Evolutionary conservation across 2,797 vertebrate species (phyloP).

Genomic region (Anableps anableps): DNA sequence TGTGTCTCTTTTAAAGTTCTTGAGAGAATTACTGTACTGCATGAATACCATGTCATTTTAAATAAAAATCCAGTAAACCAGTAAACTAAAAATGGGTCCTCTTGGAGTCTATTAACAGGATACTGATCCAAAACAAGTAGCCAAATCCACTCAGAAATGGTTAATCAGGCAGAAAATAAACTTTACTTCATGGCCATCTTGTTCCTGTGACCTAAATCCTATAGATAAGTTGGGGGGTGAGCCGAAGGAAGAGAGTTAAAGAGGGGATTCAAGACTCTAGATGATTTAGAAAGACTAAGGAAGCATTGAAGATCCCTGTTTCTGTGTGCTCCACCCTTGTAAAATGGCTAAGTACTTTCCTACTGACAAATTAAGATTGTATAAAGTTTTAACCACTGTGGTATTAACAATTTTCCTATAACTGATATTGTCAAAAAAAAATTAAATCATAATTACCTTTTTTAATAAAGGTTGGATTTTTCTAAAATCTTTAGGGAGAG

Average conservation of each 20-base stretch:
- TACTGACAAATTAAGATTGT: neutral
- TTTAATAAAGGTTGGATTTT: too few relatives aligned
- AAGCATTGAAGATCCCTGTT: neutral
- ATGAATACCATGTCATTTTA: too few relatives aligned
- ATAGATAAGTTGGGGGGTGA: neutral
- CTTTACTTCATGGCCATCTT: neutral
- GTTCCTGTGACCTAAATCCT: neutral
- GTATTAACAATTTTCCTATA: neutral
- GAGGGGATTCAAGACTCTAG: neutral
- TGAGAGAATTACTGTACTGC: too few relatives aligned
- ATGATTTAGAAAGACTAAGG: neutral
- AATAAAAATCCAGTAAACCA: neutral
- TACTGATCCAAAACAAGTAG: neutral
- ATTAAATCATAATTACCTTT: too few relatives aligned
- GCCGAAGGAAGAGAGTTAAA: neutral
- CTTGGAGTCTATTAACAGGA: neutral
- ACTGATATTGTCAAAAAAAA: neutral
- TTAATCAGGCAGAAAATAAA: slow-evolving; percentile 1
- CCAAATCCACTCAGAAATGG: slow-evolving; percentile 1
- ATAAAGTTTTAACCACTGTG: neutral
- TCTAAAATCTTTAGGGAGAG: too few relatives aligned
- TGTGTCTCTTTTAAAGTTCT: too few relatives aligned
- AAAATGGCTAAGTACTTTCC: neutral
- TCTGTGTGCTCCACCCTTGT: neutral
- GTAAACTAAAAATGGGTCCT: neutral